Base-by-base conservation (phyloP, 1,140 invertebrate genomes). In the Aphis craccivora region DNA sequence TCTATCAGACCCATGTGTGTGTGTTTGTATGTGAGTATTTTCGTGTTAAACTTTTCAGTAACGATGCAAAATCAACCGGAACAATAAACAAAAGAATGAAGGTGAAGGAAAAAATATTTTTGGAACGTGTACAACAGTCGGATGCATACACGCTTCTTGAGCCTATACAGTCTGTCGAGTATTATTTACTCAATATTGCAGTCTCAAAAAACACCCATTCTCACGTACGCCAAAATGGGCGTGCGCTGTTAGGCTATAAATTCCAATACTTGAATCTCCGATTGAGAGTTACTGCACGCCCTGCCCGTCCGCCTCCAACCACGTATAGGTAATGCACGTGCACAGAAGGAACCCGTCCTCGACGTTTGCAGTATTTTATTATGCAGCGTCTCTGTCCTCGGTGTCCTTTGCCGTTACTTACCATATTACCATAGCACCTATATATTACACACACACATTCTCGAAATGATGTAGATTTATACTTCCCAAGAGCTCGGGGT, bases 241-340 rank as follows among this genome's bases (percentile, higher is more conserved):
- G 60, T n/a, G 60, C 3, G 11, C 30, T 67, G 60, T 67, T n/a
- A 3, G 14, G 11, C 60, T n/a, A 76, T 76, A 76, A 76, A 76
- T 76, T 76, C 60, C 60, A 76, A 76, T 76, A 76, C 60, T 76
- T 22, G 60, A n/a, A 76, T 76, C 48, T n/a, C 60, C 60, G n/a
- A 76, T 76, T n/a, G 30, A 35, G 60, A 76, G 60, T 76, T 76
- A 76, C 14, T 76, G 30, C 30, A 18, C 60, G 1, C 60, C n/a
- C 4, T n/a, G 14, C 30, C 30, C 60, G 30, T 18, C 60, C 30
- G 5, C 30, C 30, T 1, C 14, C 30, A 18, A 76, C n/a, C 30
- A 30, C 14, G 11, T n/a, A 30, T 76, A 18, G 60, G 60, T 76
- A n/a, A 30, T 18, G 14, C 14, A 76, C 14, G 60, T 18, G 60